These are phyloP conservation scores for Synanceia verrucosa DNA, from an alignment of 2,797 vertebrate species.

Conservation along the genomic window DNA sequence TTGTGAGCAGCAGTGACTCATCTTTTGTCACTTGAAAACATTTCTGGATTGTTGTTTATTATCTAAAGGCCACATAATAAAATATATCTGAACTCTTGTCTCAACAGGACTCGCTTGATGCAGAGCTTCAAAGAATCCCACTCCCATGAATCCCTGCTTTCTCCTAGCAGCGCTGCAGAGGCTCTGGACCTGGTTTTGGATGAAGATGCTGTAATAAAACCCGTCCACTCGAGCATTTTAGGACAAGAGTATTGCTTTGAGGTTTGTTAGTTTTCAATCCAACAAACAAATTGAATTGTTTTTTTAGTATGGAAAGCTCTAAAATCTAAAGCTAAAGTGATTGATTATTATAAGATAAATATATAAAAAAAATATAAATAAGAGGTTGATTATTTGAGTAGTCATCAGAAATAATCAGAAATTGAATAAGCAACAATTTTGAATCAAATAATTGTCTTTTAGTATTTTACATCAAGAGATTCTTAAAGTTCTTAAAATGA, in stretches of 20 bases:
- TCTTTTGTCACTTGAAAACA: constrained; percentile 26
- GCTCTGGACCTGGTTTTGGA: constrained; percentile 95
- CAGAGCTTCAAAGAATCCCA: constrained; percentile 98
- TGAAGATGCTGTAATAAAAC: constrained; percentile 96
- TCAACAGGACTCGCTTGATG: constrained; percentile 91
- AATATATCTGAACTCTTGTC: constrained; percentile 27
- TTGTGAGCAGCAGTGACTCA: constrained; percentile 34
- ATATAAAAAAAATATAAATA: too few species aligned
- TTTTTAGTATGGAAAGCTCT: background rate
- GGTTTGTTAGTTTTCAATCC: constrained; percentile 69
- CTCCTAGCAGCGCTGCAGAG: constrained; percentile 93
- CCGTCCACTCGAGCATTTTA: constrained; percentile 95
- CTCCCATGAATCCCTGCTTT: constrained; percentile 95
- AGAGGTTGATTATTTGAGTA: background rate
- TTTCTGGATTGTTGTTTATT: constrained; percentile 6
- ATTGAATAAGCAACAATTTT: background rate
- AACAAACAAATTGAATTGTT: background rate
- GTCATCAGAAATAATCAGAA: too few species aligned
- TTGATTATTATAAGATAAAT: too few species aligned
- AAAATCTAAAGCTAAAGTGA: too few species aligned
- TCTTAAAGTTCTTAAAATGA: too few species aligned
- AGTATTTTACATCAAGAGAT: background rate
- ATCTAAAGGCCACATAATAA: background rate
- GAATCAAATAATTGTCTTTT: background rate
- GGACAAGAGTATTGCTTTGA: constrained; percentile 98